Base-by-base conservation (phyloP, 2,888 invertebrate species). In the Dysmachus trigonus region DNA sequence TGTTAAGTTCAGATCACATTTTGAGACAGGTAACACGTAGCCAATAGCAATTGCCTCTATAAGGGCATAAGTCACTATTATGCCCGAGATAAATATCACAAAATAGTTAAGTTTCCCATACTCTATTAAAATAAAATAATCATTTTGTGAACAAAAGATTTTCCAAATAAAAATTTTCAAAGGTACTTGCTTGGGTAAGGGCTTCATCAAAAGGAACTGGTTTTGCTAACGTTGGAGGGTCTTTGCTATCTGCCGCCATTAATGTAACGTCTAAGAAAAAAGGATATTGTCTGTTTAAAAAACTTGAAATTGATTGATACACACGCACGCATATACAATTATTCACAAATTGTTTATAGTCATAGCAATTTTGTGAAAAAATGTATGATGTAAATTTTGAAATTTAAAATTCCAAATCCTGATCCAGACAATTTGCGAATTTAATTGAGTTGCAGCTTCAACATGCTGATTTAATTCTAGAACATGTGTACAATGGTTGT, bases 101-200 rank as follows among this genome's bases (percentile, higher is more conserved):
- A 91, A 89, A 76, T 92, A 91, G 89, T 94, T 93, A 88, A 94
- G 93, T 88, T 91, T 91, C 15, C 94, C 94, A 89, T 92, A 93
- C 74, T 93, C 93, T 93, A 87, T 33, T 88, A 88, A 41, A 83
- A 38, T 88, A 88, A 41, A 83, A 38, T 38, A 0, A 10, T 10
- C 22, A 2, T 33, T 35, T 18, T 35, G 13, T 22, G 22, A 6
- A 18, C 22, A 13, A 2, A 73, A 31, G 0, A 33, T 47, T 41
- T 22, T 22, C 15, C 1, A 38, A 77, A 62, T 35, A 13, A 38
- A 27, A 38, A 31, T 73, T 79, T 51, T 22, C 8, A n/a, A 53
- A 6, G 6, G 7, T 82, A 86, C 86, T 86, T 62, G 86, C 82
- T 82, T 83, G 53, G 7, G n/a, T 31, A 35, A 86, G 35, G 38